Percentiles rank a stretch among this genome's conserved stretches.
Conservation (phyloP, 1,140 invertebrate species). For the Drosophila nannoptera region DNA sequence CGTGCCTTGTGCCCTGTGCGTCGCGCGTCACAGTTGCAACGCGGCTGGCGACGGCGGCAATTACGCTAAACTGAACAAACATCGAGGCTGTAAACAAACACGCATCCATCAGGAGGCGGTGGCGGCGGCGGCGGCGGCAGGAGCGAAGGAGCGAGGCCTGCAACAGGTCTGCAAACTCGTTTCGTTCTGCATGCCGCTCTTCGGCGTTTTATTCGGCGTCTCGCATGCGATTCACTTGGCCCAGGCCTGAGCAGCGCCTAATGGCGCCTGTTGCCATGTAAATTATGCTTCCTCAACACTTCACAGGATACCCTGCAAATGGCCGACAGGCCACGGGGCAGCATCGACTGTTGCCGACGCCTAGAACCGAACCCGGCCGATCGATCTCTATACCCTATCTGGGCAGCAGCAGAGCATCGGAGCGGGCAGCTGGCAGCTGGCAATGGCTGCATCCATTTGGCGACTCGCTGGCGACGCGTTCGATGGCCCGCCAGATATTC, state of each 20-base stretch:
- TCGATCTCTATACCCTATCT: too few relatives aligned
- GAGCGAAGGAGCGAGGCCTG: background rate
- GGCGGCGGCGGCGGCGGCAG: background rate
- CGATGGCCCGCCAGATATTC: constrained; percentile 64
- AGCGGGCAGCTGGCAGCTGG: constrained; percentile 5
- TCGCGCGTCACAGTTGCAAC: constrained; percentile 23
- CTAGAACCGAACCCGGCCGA: too few relatives aligned
- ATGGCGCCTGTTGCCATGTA: constrained; percentile 78
- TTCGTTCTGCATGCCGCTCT: constrained; percentile 14
- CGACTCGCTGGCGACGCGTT: constrained; percentile 67
- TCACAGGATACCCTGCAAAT: constrained; percentile 35
- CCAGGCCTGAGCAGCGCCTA: constrained; percentile 40
- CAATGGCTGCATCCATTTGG: constrained; percentile 16
- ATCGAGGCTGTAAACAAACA: constrained; percentile 77
- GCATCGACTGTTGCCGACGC: background rate
- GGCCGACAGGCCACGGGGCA: constrained; percentile 5
- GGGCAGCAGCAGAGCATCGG: constrained; percentile 17
- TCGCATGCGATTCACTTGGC: constrained; percentile 36
- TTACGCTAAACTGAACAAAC: constrained; percentile 77
- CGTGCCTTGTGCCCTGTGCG: background rate
- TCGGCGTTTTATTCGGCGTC: background rate
- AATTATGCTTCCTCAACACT: constrained; percentile 77
- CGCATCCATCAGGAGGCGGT: constrained; percentile 63
- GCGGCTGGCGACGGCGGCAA: constrained; percentile 53
- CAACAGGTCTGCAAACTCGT: constrained; percentile 66